phyloP scores from a whole-genome alignment of 2,797 vertebrate species.

The Danio kyathit region DNA sequence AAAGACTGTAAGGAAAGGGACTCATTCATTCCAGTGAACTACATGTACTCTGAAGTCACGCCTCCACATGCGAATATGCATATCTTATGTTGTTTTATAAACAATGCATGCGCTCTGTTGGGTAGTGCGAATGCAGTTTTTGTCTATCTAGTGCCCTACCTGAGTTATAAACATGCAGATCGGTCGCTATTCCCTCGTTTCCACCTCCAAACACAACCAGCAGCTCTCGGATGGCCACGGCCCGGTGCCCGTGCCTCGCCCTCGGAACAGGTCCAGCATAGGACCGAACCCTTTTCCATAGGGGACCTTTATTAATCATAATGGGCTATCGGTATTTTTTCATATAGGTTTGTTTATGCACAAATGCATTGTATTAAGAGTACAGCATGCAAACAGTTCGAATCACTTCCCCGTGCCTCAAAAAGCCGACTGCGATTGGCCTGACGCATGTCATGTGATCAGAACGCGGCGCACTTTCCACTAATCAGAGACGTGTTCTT shows the following conservation, averaged over 20 bases:
- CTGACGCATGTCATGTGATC: background rate
- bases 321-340: conserved; percentile 23
- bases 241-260: conserved; percentile 94
- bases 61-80: background rate
- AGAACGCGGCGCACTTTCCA: background rate
- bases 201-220: conserved; percentile 96
- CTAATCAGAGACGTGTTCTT: background rate
- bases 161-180: conserved; percentile 96
- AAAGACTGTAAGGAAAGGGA: too few species aligned
- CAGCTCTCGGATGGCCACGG: conserved; percentile 90
- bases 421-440: background rate
- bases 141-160: conserved; percentile 71
- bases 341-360: background rate
- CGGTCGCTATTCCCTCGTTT: conserved; percentile 94
- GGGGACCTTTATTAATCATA: conserved; percentile 62
- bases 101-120: background rate
- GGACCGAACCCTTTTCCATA: conserved; percentile 89
- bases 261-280: conserved; percentile 90
- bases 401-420: background rate
- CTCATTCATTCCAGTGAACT: background rate
- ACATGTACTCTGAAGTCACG: background rate
- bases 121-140: background rate
- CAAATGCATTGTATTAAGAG: background rate
- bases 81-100: background rate
- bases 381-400: background rate